Base-by-base conservation (phyloP, 1,140 invertebrate species). In the Platorchestia sp. region DNA sequence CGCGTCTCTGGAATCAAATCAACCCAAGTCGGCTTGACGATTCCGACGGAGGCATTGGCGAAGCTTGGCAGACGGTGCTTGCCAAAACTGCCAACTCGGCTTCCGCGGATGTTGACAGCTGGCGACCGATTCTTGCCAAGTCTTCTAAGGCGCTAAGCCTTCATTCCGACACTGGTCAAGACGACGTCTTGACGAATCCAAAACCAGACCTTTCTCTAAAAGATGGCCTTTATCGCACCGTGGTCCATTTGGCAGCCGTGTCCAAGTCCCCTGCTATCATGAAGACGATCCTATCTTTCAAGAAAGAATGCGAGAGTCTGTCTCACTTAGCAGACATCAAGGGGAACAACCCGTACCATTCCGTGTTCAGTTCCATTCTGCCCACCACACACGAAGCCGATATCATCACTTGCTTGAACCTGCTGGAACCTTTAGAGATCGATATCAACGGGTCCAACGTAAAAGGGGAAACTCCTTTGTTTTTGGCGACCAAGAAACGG, bases 191-290 rank as follows among this genome's bases (percentile, higher is more conserved):
- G 0, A 3, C 45, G 3, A 7, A 6, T 6, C 22, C 91, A 16
- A 86, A 51, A 0, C 51, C 96, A 6, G 95, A 96, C 43, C n/a
- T 96, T 42, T 42, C 44, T 36, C 95, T 95, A 7, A 95, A 53
- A 87, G 96, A 96, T 59, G 90, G 95, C 86, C 45, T 95, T 22
- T 41, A 89, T 19, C 95, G 95, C 5, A 93, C 95, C 47, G 59
- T 96, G 42, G 90, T 95, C n/a, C 96, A 96, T 51, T 75, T 96
- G 27, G 96, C 96, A 45, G 96, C 95, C 5, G n/a, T 89, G n/a
- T 47, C 95, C 19, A 95, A 95, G 47, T 95, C 42, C 45, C 43
- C 86, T n/a, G 51, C 95, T 5, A 47, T 96, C 1, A 44, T 89
- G 16, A 44, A 95, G 36, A 44, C 59, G 7, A 45, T 96, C 6